Conservation (phyloP, 2,888 invertebrate species). For the Anticlea derivata region DNA sequence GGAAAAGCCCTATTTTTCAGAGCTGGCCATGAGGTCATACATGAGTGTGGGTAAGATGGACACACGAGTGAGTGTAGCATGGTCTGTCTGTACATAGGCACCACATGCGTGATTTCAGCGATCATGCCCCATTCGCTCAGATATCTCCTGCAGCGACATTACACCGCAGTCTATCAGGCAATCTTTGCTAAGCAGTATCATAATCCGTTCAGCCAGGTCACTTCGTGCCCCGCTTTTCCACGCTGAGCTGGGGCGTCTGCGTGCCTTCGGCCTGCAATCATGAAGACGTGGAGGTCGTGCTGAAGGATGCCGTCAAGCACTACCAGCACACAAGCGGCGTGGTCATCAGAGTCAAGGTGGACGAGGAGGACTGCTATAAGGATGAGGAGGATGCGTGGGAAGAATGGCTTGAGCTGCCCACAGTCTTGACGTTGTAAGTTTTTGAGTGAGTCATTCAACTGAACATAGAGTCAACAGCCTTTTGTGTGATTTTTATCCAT, state of each 20-base stretch:
- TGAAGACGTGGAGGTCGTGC: constrained; percentile 82
- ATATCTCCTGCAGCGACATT: too few relatives aligned
- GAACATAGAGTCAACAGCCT: too few relatives aligned
- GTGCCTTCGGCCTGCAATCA: constrained; percentile 86
- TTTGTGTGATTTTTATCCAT: too few relatives aligned
- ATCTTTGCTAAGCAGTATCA: constrained; percentile 48
- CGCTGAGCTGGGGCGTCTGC: constrained; percentile 88
- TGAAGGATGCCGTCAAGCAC: constrained; percentile 83
- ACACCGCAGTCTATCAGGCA: too few relatives aligned
- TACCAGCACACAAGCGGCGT: constrained; percentile 85
- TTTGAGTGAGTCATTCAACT: too few relatives aligned
- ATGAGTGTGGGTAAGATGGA: too few relatives aligned
- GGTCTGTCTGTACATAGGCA: too few relatives aligned
- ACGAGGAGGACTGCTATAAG: constrained; percentile 85
- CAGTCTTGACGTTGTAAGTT: constrained; percentile 70
- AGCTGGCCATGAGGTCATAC: too few relatives aligned
- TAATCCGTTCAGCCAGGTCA: constrained; percentile 86
- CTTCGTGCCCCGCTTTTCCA: constrained; percentile 88
- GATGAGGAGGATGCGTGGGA: constrained; percentile 65
- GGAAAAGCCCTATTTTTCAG: too few relatives aligned
- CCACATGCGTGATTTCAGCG: too few relatives aligned
- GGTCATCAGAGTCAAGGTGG: constrained; percentile 85
- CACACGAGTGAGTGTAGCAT: too few relatives aligned
- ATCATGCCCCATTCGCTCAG: too few relatives aligned
- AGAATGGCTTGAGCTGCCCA: constrained; percentile 66